phyloP scores from a whole-genome alignment of 2,113 vertebrate genomes.

The Dissostichus mawsoni region DNA sequence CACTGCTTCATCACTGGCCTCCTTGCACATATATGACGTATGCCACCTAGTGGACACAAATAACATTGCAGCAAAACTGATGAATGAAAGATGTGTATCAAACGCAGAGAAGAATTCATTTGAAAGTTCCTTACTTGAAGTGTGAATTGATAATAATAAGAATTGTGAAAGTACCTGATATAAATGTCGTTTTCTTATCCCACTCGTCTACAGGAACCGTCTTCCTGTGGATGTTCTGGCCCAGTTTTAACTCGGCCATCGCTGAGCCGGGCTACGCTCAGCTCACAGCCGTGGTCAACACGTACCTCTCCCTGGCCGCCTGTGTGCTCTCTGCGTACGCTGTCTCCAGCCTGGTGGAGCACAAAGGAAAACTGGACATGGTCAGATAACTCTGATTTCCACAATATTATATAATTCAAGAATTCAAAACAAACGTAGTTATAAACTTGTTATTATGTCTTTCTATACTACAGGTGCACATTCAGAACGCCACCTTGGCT shows the following conservation, averaged over 20 bases:
- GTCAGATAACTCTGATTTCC: conserved; percentile 76
- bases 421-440: neutral
- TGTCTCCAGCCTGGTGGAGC: conserved; percentile 89
- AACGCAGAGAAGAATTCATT: no score
- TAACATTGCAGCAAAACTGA: conserved; percentile 1
- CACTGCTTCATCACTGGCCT: neutral
- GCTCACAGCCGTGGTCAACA: conserved; percentile 89
- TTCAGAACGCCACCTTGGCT: conserved; percentile 96
- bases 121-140: neutral
- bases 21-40: neutral
- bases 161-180: neutral
- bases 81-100: neutral
- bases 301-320: conserved; percentile 92
- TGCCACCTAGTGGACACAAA: conserved; percentile 62
- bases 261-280: conserved; percentile 37
- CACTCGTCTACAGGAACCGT: conserved; percentile 76
- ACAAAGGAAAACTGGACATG: conserved; percentile 93
- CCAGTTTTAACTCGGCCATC: conserved; percentile 96
- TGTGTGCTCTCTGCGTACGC: conserved; percentile 89
- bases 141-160: neutral
- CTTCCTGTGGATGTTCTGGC: conserved; percentile 96
- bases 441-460: neutral
- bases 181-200: neutral
- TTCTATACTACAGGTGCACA: conserved; percentile 87
- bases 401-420: neutral